Evolutionary conservation across 92 coral and sea anemone species (phyloP), one percentile per base, ranked within the genome.

Genomic region (Pocillopora grandis): DNA sequence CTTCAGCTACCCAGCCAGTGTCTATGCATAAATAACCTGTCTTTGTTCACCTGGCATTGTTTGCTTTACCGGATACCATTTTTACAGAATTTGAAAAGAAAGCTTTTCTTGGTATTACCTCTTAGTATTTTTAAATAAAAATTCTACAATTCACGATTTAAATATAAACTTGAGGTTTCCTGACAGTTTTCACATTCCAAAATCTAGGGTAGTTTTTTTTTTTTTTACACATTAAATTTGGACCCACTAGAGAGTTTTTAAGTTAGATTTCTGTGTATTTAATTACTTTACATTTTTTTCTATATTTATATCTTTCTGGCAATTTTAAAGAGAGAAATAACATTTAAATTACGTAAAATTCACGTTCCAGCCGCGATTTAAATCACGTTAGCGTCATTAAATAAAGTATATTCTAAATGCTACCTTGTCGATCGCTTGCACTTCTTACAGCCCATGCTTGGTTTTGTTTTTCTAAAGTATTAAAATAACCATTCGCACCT

Each of bases 391-490:
- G 61, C 36, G 36, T 57, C 18, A 21, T 37, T 57, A 23, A 71
- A 71, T 58, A 37, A 10, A 71, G 37, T 19, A 6, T 62, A 55
- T 67, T 75, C 35, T 83, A 83, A 42, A 83, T 35, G 23, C 80
- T 73, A 11, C 37, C 33, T 16, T 73, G 86, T 0, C 86, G 69
- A 1, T 83, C 86, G 20, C 73, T 83, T 72, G 55, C 63, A 63
- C 73, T 62, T 52, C 79, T 62, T 14, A 71, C 71, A 11, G 18
- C 64, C 86, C 86, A 83, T 0, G 86, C 86, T 58, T 81, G 85
- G 67, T 42, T 81, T 83, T 83, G 86, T 64, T 83, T 83, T 55
- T 83, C 86, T 63, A 75, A 75, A 63, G 86, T 83, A 74, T 61
- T 73, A 16, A 83, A 75, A 74, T 55, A 63, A 31, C 72, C 74